phyloP scores from a whole-genome alignment of 2,113 vertebrate species.

The Elephas maximus region DNA sequence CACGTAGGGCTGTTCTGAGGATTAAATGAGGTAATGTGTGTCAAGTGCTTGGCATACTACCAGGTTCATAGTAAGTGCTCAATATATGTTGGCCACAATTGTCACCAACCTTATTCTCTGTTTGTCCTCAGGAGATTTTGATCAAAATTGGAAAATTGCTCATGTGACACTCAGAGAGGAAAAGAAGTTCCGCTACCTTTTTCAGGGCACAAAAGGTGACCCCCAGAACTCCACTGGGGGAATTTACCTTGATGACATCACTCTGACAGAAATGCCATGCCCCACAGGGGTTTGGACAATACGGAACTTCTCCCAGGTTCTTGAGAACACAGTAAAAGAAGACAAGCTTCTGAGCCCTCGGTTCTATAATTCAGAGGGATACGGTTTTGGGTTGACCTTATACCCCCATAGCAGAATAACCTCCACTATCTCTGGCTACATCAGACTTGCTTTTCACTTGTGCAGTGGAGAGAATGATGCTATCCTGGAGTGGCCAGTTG shows the following conservation, averaged over 20 bases:
- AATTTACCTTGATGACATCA: constrained; percentile 93
- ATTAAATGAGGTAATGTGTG: not conserved
- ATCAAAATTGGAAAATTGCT: constrained; percentile 93
- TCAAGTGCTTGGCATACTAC: not conserved
- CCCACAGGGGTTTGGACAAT: constrained; percentile 93
- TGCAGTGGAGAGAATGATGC: constrained; percentile 93
- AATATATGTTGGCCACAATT: not conserved
- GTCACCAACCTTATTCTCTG: constrained; percentile 45
- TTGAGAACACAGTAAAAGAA: constrained; percentile 69
- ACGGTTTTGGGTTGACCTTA: constrained; percentile 90
- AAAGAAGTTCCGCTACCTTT: constrained; percentile 95
- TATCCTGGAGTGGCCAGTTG: constrained; percentile 93
- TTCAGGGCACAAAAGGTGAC: constrained; percentile 91
- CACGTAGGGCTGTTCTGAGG: not conserved
- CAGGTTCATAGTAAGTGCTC: not conserved
- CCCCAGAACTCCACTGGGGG: constrained; percentile 89
- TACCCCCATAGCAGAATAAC: constrained; percentile 59
- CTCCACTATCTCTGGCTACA: constrained; percentile 81
- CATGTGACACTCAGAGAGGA: constrained; percentile 90
- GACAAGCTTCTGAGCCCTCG: constrained; percentile 88
- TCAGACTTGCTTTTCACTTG: constrained; percentile 91
- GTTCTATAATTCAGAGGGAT: constrained; percentile 95
- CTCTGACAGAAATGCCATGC: constrained; percentile 92
- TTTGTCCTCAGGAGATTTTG: constrained; percentile 87
- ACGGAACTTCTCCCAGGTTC: constrained; percentile 90